Base-by-base conservation (phyloP, 2,113 vertebrate genomes). In the Orthonyx spaldingii region DNA sequence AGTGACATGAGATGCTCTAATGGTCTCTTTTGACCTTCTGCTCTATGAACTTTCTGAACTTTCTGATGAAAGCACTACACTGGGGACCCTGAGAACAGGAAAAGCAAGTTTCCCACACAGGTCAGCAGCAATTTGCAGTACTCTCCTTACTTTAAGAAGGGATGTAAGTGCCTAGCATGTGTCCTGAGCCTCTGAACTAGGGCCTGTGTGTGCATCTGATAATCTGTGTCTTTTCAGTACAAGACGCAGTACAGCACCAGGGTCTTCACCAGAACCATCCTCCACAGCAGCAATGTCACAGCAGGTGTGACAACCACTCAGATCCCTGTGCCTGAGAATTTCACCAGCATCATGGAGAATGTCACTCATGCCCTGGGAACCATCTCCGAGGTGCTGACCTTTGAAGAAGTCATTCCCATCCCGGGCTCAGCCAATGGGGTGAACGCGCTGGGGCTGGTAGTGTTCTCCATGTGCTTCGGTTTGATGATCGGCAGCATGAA, bases 401-500 rank as follows among this genome's bases (percentile, higher is more conserved):
- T 98, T 82, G 99, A 99, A 96, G 99, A 99, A 97, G 97, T 97
- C 1, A 97, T 99, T 55, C 99, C 99, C 19, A 94, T 98, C 77
- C 97, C 99, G 1, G 98, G 99, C 66, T 99, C 99, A 18, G 98
- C 99, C 65, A 98, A 95, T 65, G 99, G 99, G 74, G 99, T 99
- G 75, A 99, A 99, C 13, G 99, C 99, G 11, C 97, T 99, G 94
- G 99, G 99, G 44, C 98, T 99, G 65, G 99, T 99, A 93, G 98
- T 99, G 83, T 99, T 99, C 98, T 99, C 99, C 93, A 98, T 99
- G 97, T 99, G 98, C 97, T 99, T 99, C 9, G 99, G 99, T 82
- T 97, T 99, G 96, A 98, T 99, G 95, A 98, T 99, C 46, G 99
- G 99, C 32, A 99, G 98, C 97, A 99, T 99, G 99, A 99, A 99